These are phyloP conservation scores for Sebastes matsubarae DNA, from an alignment of 2,797 vertebrate species.

Conservation along the genomic window DNA sequence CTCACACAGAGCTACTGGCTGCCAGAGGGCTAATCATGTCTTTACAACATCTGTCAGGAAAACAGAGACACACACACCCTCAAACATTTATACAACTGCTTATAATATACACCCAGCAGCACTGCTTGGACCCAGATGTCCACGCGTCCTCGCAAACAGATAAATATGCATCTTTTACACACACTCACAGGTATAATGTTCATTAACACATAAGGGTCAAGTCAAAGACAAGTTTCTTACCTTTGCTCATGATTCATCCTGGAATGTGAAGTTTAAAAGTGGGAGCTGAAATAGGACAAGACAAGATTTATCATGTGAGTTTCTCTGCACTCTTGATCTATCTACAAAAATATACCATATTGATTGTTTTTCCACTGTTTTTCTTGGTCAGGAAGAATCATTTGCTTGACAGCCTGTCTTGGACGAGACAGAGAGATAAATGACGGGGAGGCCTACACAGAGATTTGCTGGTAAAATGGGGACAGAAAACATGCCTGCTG, in stretches of 20 bases:
- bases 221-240: conserved; percentile 46
- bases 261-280: conserved; percentile 52
- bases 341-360: conserved; percentile 7
- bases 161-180: not conserved
- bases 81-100: conserved; percentile 20
- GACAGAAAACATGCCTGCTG: conserved; percentile 44
- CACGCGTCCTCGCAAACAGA: not conserved
- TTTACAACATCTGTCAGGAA: conserved; percentile 65
- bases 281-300: conserved; percentile 66
- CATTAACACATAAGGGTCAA: not conserved
- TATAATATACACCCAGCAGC: conserved; percentile 13
- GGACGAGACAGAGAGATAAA: conserved; percentile 37
- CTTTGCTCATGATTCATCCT: conserved; percentile 77
- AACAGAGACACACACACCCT: conserved; percentile 17
- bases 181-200: not conserved
- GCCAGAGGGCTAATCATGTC: conserved; percentile 63
- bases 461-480: conserved; percentile 39
- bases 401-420: conserved; percentile 50
- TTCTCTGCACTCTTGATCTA: conserved; percentile 22
- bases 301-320: conserved; percentile 30
- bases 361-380: conserved; percentile 8
- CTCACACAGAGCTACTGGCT: conserved; percentile 57
- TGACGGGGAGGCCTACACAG: not conserved
- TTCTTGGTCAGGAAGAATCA: conserved; percentile 26
- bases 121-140: conserved; percentile 24